Evolutionary conservation across 2,888 invertebrate genomes (phyloP).

Genomic region (Stegophylla sp.): DNA sequence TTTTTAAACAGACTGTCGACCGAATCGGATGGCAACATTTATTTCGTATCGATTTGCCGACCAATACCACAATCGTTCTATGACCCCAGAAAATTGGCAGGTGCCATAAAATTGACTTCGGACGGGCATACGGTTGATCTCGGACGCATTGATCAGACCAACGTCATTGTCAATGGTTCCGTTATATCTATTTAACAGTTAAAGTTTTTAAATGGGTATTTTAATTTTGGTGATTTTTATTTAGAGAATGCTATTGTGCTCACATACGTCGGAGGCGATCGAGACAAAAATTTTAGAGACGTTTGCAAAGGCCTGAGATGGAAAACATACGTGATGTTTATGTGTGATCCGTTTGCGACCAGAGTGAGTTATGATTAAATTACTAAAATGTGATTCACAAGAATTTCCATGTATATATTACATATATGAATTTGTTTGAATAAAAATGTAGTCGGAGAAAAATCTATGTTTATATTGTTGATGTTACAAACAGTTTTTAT

Average conservation of each 20-base stretch:
- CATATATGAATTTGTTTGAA: too few relatives aligned
- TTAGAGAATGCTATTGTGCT: conserved; percentile 33
- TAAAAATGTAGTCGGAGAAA: too few relatives aligned
- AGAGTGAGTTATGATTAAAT: neutral
- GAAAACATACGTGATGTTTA: conserved; percentile 24
- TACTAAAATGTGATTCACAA: too few relatives aligned
- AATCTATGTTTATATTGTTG: too few relatives aligned
- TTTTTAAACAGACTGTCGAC: conserved; percentile 9
- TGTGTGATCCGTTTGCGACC: neutral
- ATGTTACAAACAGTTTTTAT: too few relatives aligned
- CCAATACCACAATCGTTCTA: neutral
- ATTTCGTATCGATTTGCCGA: conserved; percentile 37
- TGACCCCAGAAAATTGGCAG: conserved; percentile 7
- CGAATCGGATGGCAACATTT: conserved; percentile 12
- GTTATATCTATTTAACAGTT: neutral
- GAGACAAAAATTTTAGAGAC: neutral
- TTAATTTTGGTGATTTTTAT: too few relatives aligned
- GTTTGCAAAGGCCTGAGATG: conserved; percentile 24
- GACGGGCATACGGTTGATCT: conserved; percentile 9
- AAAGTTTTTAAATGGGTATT: neutral
- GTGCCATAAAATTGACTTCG: neutral
- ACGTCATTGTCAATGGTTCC: conserved; percentile 31
- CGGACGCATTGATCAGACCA: conserved; percentile 16
- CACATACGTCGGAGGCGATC: conserved; percentile 26
- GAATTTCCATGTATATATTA: too few relatives aligned